Evolutionary conservation across 2,113 vertebrate species (phyloP).

Genomic region (Ceratotherium simum): DNA sequence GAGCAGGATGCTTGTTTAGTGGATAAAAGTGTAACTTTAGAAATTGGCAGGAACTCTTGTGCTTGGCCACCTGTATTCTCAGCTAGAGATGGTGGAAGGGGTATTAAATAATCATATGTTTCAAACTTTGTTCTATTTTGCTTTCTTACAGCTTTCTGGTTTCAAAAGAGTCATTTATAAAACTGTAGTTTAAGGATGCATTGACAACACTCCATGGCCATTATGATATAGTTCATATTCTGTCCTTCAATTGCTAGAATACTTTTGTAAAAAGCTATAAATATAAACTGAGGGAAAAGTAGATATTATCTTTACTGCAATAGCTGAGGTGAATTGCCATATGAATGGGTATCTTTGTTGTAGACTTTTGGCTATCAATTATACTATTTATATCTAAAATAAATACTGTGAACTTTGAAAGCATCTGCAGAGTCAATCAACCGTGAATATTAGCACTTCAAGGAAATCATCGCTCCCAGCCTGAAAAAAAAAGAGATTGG

Average conservation of each 20-base stretch:
- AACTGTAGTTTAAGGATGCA: constrained; percentile 81
- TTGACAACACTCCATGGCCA: constrained; percentile 74
- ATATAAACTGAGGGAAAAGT: constrained; percentile 70
- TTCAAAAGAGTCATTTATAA: constrained; percentile 68
- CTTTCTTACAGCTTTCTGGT: constrained; percentile 82
- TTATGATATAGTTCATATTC: constrained; percentile 82
- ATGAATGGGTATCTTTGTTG: constrained; percentile 70
- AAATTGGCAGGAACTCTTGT: constrained; percentile 91
- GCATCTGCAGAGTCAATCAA: constrained; percentile 80
- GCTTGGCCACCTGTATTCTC: constrained; percentile 89
- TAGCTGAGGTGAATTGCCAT: constrained; percentile 35
- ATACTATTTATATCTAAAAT: constrained; percentile 79
- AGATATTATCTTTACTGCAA: constrained; percentile 65
- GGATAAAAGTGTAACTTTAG: constrained; percentile 92
- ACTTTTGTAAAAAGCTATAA: constrained; percentile 75
- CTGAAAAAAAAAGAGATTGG: constrained; percentile 74
- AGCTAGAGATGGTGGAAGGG: constrained; percentile 85
- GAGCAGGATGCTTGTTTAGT: constrained; percentile 92
- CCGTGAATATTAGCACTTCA: constrained; percentile 84
- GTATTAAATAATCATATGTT: constrained; percentile 85
- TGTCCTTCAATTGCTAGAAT: constrained; percentile 83
- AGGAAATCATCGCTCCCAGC: constrained; percentile 78
- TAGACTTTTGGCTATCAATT: constrained; percentile 76
- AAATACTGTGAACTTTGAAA: constrained; percentile 79
- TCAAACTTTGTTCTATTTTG: constrained; percentile 85